Base-by-base conservation (phyloP, 2,113 vertebrate genomes). In the Dascyllus trimaculatus region DNA sequence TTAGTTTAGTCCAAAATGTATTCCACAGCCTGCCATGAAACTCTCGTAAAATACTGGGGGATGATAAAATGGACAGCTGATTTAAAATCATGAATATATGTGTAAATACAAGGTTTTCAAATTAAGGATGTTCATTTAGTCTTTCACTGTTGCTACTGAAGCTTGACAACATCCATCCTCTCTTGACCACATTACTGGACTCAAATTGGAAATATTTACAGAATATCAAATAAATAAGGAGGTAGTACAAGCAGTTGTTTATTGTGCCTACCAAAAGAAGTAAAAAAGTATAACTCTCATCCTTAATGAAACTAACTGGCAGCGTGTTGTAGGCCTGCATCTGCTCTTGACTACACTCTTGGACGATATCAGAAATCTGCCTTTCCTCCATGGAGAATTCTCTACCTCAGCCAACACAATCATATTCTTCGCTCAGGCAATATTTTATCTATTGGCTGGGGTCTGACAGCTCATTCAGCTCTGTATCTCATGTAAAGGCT, bases 381-480 rank as follows among this genome's bases (percentile, higher is more conserved):
- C 21, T 32, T 67, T 60, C 9, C 40, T 26, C 54, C 19, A 59
- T 58, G 26, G 14, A 76, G 21, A 66, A 22, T 3, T 22, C 9
- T 32, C n/a, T 54, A 21, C 53, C 54, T 48, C 19, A n/a, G 67
- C 19, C 18, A 70, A 18, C 18, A 45, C 26, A 57, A 46, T 18
- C 53, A 21, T 62, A 40, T 48, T 57, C 26, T 63, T 38, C 63
- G 40, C 40, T 38, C 25, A 24, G 57, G 58, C 49, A 70, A 63
- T 69, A 35, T 63, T 75, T 18, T 35, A 46, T 78, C 29, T 40
- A 51, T 64, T 35, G 22, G 32, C 52, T 45, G 2, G 43, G 53
- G n/a, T 22, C 26, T 51, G 46, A 52, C 40, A 38, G 43, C 52
- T 71, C 26, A 71, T 71, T 78, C 59, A 63, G 49, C 45, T 52